A percentile compares a stretch with the other conserved stretches of the same genome.
Evolutionary conservation across 2,888 invertebrate genomes (phyloP).

Genomic region (Philaethria dido): DNA sequence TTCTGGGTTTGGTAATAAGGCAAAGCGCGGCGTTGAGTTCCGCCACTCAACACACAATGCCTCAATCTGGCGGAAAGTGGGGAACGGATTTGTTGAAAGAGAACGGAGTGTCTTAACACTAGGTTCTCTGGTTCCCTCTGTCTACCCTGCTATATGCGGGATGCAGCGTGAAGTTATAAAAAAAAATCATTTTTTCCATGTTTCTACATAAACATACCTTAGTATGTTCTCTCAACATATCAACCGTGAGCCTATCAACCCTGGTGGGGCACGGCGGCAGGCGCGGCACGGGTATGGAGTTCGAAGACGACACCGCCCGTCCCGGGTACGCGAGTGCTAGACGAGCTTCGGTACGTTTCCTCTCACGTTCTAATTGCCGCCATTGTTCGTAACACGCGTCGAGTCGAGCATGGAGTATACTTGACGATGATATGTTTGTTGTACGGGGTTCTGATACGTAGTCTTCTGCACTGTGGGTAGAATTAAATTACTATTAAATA

Average conservation of each 20-base stretch:
- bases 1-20: too few species aligned
- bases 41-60: too few species aligned
- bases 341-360: slow-evolving; percentile 91
- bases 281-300: slow-evolving; percentile 90
- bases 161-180: too few species aligned
- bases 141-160: too few species aligned
- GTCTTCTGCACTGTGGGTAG: background rate
- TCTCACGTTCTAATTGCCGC: slow-evolving; percentile 89
- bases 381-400: slow-evolving; percentile 93
- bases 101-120: too few species aligned
- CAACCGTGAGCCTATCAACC: slow-evolving; percentile 91
- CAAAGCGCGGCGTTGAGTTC: too few species aligned
- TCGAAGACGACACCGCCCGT: slow-evolving; percentile 90
- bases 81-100: too few species aligned
- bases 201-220: too few species aligned
- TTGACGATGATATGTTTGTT: slow-evolving; percentile 63
- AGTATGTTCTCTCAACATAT: slow-evolving; percentile 90
- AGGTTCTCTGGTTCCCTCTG: too few species aligned
- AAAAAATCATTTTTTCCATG: too few species aligned
- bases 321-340: slow-evolving; percentile 91
- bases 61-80: too few species aligned
- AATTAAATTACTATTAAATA: too few species aligned
- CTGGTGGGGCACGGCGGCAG: slow-evolving; percentile 90
- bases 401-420: slow-evolving; percentile 87
- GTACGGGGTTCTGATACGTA: background rate